Conservation (phyloP, 1,140 invertebrate genomes). For the Copidosoma floridanum region DNA sequence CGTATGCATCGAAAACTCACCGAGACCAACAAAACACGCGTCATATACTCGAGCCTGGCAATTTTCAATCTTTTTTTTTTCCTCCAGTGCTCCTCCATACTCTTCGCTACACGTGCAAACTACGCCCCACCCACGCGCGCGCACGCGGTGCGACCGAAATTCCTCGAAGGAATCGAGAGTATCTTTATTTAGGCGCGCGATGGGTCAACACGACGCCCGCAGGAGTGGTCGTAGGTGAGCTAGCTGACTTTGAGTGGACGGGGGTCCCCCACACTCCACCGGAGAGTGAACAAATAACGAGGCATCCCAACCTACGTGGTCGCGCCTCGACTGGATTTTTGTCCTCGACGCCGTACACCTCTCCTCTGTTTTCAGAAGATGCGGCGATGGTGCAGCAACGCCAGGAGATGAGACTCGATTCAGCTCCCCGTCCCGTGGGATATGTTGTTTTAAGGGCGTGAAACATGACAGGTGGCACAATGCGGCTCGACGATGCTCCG, state of each 20-base stretch:
- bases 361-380: slow-evolving; percentile 17
- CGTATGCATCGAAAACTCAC: too few species aligned
- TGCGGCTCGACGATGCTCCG: slow-evolving; percentile 41
- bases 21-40: too few species aligned
- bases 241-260: slow-evolving; percentile 33
- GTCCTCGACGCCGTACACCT: too few species aligned
- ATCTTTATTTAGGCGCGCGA: slow-evolving; percentile 50
- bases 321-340: slow-evolving; percentile 25
- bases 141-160: too few species aligned
- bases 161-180: slow-evolving; percentile 3
- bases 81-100: too few species aligned
- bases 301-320: too few species aligned
- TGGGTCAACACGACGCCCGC: neutral
- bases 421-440: slow-evolving; percentile 28
- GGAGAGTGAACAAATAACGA: slow-evolving; percentile 45
- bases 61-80: slow-evolving; percentile 28
- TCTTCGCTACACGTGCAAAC: too few species aligned
- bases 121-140: too few species aligned
- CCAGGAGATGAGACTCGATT: slow-evolving; percentile 43
- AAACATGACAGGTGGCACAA: slow-evolving; percentile 56
- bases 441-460: slow-evolving; percentile 55
- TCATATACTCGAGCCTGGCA: slow-evolving; percentile 21
- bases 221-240: too few species aligned
- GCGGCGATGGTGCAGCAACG: too few species aligned
- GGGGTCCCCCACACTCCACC: too few species aligned